Evolutionary conservation across 2,797 vertebrate species (phyloP).

Genomic region (Danio choprae): DNA sequence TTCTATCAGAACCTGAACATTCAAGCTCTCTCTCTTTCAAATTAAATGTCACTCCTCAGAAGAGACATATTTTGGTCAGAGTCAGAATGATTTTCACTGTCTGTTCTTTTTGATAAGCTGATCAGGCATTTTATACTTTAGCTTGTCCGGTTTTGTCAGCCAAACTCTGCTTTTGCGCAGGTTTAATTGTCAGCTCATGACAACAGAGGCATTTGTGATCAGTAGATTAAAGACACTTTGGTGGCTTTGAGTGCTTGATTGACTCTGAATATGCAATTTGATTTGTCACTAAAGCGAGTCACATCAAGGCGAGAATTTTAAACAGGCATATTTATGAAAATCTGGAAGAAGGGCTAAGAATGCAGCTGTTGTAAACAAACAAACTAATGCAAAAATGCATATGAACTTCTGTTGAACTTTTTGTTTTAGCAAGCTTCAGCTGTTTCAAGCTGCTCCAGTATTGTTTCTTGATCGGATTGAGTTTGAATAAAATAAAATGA

Average conservation of each 20-base stretch:
- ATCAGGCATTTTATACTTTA: neutral
- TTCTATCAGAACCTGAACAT: neutral
- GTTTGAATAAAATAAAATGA: neutral
- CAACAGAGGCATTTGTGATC: slow-evolving; percentile 12
- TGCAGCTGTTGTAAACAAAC: neutral
- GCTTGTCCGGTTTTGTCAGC: neutral
- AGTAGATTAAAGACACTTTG: slow-evolving; percentile 9
- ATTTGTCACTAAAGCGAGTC: neutral
- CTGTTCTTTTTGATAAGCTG: neutral
- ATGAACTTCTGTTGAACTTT: neutral
- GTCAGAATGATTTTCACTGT: slow-evolving; percentile 3
- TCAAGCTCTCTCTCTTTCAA: neutral
- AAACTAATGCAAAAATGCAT: neutral
- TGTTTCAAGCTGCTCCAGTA: neutral
- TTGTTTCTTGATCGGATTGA: neutral
- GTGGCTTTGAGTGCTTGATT: neutral
- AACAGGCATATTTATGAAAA: neutral
- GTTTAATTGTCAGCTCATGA: neutral
- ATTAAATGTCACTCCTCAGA: neutral
- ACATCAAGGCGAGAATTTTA: neutral
- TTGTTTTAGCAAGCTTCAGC: neutral
- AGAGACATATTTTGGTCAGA: neutral
- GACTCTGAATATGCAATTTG: slow-evolving; percentile 1
- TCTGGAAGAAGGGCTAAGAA: neutral
- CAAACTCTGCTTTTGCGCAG: neutral